These are phyloP conservation scores for Pemphigus obesinymphae DNA, from an alignment of 1,140 invertebrate genomes.

Conservation along the genomic window DNA sequence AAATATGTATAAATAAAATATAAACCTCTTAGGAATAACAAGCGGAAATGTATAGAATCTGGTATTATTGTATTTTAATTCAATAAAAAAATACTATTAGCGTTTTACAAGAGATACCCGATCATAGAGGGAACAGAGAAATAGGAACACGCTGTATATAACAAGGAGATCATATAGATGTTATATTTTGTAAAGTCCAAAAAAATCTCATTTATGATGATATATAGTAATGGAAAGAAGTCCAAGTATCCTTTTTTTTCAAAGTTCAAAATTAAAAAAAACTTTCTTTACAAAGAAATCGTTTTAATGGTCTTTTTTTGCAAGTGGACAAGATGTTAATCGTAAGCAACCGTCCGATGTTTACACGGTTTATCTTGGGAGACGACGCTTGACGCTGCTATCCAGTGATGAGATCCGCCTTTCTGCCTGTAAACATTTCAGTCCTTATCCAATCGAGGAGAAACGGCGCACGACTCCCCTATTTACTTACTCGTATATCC, in stretches of 20 bases:
- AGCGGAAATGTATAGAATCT: not conserved
- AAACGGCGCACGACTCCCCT: not conserved
- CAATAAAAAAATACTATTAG: not conserved
- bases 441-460: not conserved
- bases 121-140: not conserved
- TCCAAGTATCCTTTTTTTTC: not conserved
- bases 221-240: not conserved
- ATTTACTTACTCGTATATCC: not conserved
- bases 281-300: constrained; percentile 11
- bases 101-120: not conserved
- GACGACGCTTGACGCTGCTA: constrained; percentile 1
- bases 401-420: constrained; percentile 15
- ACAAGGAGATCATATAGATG: not conserved
- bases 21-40: not conserved
- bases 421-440: constrained; percentile 14
- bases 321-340: constrained; percentile 29
- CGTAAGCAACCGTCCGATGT: constrained; percentile 13
- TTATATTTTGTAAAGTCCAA: not conserved
- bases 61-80: not conserved
- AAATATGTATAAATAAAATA: not conserved
- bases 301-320: not conserved
- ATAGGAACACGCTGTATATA: not conserved
- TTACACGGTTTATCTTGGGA: constrained; percentile 29
- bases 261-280: constrained; percentile 3
- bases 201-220: not conserved